Conservation (phyloP, 2,888 invertebrate species). For the Limenitis camilla region DNA sequence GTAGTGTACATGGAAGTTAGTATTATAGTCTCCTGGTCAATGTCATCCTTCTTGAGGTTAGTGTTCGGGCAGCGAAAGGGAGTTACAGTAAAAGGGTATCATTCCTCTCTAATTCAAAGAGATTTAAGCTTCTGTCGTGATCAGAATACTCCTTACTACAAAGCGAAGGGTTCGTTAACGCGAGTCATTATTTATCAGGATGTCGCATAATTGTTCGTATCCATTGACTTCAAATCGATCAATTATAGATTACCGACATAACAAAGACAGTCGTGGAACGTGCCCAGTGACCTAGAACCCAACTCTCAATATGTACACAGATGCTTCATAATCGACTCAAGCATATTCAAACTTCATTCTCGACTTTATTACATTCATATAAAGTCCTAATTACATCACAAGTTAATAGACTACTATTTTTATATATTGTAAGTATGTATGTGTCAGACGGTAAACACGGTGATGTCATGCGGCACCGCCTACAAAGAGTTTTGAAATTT, state of each 20-base stretch:
- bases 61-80: no score
- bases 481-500: conserved; percentile 32
- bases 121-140: no score
- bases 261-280: conserved; percentile 29
- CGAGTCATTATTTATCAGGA: no score
- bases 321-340: conserved; percentile 21
- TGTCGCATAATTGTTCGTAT: no score
- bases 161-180: no score
- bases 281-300: conserved; percentile 55
- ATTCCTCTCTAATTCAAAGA: no score
- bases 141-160: no score
- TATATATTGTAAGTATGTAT: conserved; percentile 27
- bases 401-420: conserved; percentile 9
- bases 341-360: neutral
- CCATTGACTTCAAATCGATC: conserved; percentile 11
- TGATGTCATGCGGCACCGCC: conserved; percentile 57
- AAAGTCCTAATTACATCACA: conserved; percentile 13
- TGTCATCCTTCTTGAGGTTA: no score
- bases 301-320: conserved; percentile 37
- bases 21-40: neutral
- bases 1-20: no score
- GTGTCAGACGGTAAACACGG: conserved; percentile 38
- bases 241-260: conserved; percentile 20
- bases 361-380: conserved; percentile 2
- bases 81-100: no score